These are phyloP conservation scores for Drosophila insularis DNA, from an alignment of 1,140 invertebrate genomes.

Conservation along the genomic window DNA sequence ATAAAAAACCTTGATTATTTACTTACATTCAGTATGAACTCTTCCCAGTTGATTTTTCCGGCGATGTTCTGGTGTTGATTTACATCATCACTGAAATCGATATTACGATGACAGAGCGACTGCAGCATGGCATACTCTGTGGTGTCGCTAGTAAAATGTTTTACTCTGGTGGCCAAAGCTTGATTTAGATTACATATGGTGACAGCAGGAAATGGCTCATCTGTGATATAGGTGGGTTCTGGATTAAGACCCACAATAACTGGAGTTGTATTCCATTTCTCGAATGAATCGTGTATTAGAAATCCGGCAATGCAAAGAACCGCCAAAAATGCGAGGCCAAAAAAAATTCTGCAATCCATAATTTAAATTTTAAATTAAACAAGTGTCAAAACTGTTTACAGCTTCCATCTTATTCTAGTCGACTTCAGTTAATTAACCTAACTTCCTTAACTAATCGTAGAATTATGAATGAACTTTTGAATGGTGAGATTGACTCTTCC, in stretches of 20 bases:
- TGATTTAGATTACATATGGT: conserved; percentile 78
- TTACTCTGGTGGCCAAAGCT: conserved; percentile 44
- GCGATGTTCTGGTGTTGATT: background rate
- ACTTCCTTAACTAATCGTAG: too few relatives aligned
- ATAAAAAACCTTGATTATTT: background rate
- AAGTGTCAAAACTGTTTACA: too few relatives aligned
- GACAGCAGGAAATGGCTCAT: conserved; percentile 74
- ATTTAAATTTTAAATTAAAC: too few relatives aligned
- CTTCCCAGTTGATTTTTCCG: conserved; percentile 54
- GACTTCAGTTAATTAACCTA: too few relatives aligned
- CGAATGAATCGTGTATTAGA: conserved; percentile 67
- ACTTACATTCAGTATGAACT: conserved; percentile 69
- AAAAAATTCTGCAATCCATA: conserved; percentile 52
- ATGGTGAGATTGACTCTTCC: too few relatives aligned
- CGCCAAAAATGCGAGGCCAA: conserved; percentile 58
- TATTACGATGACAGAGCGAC: conserved; percentile 85
- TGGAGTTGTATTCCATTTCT: conserved; percentile 71
- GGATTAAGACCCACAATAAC: conserved; percentile 74
- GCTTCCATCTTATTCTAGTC: too few relatives aligned
- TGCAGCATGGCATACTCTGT: conserved; percentile 72
- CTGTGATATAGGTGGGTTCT: conserved; percentile 64
- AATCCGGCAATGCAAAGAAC: conserved; percentile 55
- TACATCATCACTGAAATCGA: background rate
- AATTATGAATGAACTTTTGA: too few relatives aligned
- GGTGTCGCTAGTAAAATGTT: conserved; percentile 34